phyloP scores from a whole-genome alignment of 2,888 invertebrate genomes.

The Cartodere bifasciata region DNA sequence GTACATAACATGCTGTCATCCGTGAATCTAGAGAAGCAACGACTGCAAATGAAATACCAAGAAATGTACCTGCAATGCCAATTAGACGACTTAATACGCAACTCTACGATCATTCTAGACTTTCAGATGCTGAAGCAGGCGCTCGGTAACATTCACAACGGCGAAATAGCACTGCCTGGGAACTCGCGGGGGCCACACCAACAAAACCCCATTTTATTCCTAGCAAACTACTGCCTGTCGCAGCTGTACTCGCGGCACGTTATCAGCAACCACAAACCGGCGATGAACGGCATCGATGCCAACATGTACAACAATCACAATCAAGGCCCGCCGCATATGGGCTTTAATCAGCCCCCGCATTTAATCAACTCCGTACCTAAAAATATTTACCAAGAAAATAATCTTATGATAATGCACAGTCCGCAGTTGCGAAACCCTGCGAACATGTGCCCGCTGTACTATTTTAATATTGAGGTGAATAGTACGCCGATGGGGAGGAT shows the following conservation, averaged over 20 bases:
- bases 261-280: slow-evolving; percentile 41
- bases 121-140: slow-evolving; percentile 55
- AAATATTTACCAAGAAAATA: slow-evolving; percentile 32
- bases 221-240: slow-evolving; percentile 67
- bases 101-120: slow-evolving; percentile 52
- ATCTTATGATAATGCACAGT: slow-evolving; percentile 36
- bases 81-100: slow-evolving; percentile 55
- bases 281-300: slow-evolving; percentile 34
- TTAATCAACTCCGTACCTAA: slow-evolving; percentile 30
- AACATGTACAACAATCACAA: slow-evolving; percentile 35
- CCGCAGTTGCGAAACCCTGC: slow-evolving; percentile 44
- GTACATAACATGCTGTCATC: slow-evolving; percentile 48
- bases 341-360: slow-evolving; percentile 23
- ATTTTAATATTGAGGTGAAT: slow-evolving; percentile 64
- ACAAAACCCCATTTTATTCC: slow-evolving; percentile 56
- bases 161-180: slow-evolving; percentile 37
- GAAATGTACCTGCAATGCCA: slow-evolving; percentile 62
- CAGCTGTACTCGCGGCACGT: slow-evolving; percentile 56
- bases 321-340: slow-evolving; percentile 20
- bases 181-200: slow-evolving; percentile 34
- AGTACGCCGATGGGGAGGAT: slow-evolving; percentile 57
- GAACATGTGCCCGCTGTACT: slow-evolving; percentile 57
- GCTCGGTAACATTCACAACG: slow-evolving; percentile 47
- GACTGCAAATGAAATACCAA: slow-evolving; percentile 53
- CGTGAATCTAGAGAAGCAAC: slow-evolving; percentile 51